Base-by-base conservation (phyloP, 2,113 vertebrate species). In the Rhodinocichla rosea region DNA sequence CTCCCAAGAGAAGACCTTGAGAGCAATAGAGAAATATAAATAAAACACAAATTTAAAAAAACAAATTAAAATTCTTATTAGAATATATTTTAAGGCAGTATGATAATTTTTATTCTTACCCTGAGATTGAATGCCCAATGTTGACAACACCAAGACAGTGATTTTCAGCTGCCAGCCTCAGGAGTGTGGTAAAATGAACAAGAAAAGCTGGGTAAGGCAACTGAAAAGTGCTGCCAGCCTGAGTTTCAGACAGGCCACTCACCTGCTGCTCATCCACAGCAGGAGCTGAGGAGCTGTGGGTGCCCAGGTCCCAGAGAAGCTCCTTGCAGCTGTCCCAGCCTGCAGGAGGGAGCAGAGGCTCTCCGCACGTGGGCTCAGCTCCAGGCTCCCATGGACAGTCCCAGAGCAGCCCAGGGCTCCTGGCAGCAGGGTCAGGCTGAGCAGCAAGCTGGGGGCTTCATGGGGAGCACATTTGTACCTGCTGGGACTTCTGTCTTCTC, bases 331-430 rank as follows among this genome's bases (percentile, higher is more conserved):
- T 78, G 73, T 35, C 37, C 4, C 15, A 69, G 2, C 3, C 53
- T 16, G 44, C 81, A 63, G 84, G 83, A 37, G 44, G 32, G 45
- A 80, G 33, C 28, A 83, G n/a, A 47, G 27, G 27, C 15, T 39
- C 17, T 52, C 4, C 1, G n/a, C 5, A 10, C 0, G 0, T 2
- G 22, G 39, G 44, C 22, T 27, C 35, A 83, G 32, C 50, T 45
- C 37, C 47, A 49, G 27, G 26, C 42, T 78, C 28, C 13, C 40
- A 45, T 44, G 0, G 44, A 11, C 1, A 5, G 8, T 15, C 47
- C 11, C 45, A 3, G 50, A 70, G 27, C 40, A 75, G 10, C 12
- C 19, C 2, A 1, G 67, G 50, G 24, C 65, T 67, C 37, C 42
- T 50, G 35, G 28, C n/a, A 75, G 52, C 44, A 39, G 39, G 27